Evolutionary conservation across 2,113 vertebrate genomes (phyloP), one percentile per base, ranked within the genome.

Genomic region (Callipepla californica): DNA sequence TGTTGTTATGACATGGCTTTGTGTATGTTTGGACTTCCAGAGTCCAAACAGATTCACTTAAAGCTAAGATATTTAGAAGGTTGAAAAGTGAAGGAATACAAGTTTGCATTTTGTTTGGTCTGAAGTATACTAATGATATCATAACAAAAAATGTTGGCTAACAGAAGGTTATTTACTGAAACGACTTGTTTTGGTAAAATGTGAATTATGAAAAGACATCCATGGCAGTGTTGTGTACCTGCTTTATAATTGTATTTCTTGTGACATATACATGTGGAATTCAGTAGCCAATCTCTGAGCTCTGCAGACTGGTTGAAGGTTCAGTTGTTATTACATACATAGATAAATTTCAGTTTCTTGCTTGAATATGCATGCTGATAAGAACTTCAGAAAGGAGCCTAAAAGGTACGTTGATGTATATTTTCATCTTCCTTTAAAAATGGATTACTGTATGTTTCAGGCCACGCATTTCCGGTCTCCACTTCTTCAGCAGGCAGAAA

Each of bases 401-500:
- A 53, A 12, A 30, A 74, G 16, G 15, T 75, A n/a, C 23, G 25
- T 85, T 86, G 28, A 7, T 61, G 22, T 0, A 1, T 30, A 19
- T 67, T 84, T 34, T n/a, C 48, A 51, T 77, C 25, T 68, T 90
- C 32, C 23, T 59, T 80, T 85, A 80, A 65, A 83, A 66, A 73
- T 7, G 1, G 74, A 26, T 36, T 28, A 3, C 83, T 96, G 7
- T 96, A 3, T 97, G 32, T 97, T 98, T 68, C 94, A 98, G 97
- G 97, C 97, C 66, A 97, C 94, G 7, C 96, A 97, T 45, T 97
- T 98, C 95, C 98, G 96, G 76, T 96, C 98, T 61, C 81, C 97
- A 2, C 96, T 97, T 94, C 97, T 97, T 75, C 97, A 97, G 72
- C 97, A 97, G 96, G 83, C 97, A 23, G 98, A 98, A 83, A 94